Percentiles rank a stretch among this genome's conserved stretches.
Evolutionary conservation across 2,797 vertebrate genomes (phyloP).

Genomic region (Gephyroberyx darwinii): DNA sequence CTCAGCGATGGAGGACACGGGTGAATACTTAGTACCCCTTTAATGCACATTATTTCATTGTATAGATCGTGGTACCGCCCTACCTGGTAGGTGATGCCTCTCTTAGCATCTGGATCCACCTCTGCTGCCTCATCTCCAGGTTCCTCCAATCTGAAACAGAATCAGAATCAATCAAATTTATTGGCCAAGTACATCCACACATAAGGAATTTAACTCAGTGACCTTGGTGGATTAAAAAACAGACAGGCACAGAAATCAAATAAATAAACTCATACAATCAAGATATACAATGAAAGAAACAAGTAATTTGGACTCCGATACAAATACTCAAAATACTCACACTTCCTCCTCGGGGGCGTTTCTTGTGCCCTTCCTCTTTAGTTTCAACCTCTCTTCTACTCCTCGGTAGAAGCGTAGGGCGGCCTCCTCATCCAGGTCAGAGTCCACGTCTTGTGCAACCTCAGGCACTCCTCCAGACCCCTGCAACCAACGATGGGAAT

Average conservation of each 20-base stretch:
- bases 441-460: conserved; percentile 62
- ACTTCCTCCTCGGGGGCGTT: conserved; percentile 47
- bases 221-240: too few relatives aligned
- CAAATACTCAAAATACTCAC: conserved; percentile 63
- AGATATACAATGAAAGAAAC: too few relatives aligned
- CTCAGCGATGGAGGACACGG: too few relatives aligned
- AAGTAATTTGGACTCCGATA: background rate
- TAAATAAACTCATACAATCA: too few relatives aligned
- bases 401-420: conserved; percentile 85
- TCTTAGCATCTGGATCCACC: conserved; percentile 83
- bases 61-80: background rate
- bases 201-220: too few relatives aligned
- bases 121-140: conserved; percentile 53
- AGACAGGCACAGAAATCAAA: too few relatives aligned
- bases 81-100: conserved; percentile 94
- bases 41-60: background rate
- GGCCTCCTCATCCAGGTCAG: conserved; percentile 83
- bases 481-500: conserved; percentile 47
- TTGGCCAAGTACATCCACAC: too few relatives aligned
- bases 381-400: conserved; percentile 81
- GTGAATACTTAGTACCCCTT: too few relatives aligned
- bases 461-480: conserved; percentile 50
- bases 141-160: conserved; percentile 68
- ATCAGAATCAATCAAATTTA: too few relatives aligned
- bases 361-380: conserved; percentile 84